Percentiles rank a stretch among this genome's conserved stretches.
These are phyloP conservation scores for Poecilia velifera DNA, from an alignment of 2,797 vertebrate species.

Conservation along the genomic window DNA sequence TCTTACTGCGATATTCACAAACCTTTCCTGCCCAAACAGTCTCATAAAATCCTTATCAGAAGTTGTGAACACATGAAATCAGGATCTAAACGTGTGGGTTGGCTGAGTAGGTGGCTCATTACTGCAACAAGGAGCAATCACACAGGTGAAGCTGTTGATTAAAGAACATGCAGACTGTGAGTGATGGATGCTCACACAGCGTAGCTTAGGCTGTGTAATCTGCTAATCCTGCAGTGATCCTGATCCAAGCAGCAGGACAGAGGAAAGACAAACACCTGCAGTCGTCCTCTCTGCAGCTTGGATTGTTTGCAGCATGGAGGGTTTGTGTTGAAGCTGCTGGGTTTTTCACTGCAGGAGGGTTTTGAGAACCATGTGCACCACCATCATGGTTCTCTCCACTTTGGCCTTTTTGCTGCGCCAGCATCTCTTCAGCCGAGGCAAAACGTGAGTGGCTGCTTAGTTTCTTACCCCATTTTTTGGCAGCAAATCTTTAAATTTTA, in stretches of 20 bases:
- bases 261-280: conserved; percentile 25
- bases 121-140: conserved; percentile 10
- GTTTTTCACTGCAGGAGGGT: conserved; percentile 16
- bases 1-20: not conserved
- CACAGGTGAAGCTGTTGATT: conserved; percentile 2
- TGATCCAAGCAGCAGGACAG: conserved; percentile 36
- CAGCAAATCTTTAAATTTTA: not conserved
- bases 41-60: not conserved
- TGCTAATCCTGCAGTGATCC: conserved; percentile 66
- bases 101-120: not conserved
- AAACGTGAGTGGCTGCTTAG: conserved; percentile 82
- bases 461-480: not conserved
- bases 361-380: conserved; percentile 87
- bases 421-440: conserved; percentile 82
- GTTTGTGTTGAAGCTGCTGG: conserved; percentile 35
- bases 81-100: not conserved
- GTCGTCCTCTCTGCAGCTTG: conserved; percentile 14
- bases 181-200: conserved; percentile 31
- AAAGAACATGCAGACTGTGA: not conserved
- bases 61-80: not conserved
- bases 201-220: conserved; percentile 68
- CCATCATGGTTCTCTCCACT: conserved; percentile 87
- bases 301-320: conserved; percentile 27
- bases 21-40: not conserved
- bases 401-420: conserved; percentile 85